These are phyloP conservation scores for Chalcis sispes DNA, from an alignment of 2,888 invertebrate species.

Conservation along the genomic window DNA sequence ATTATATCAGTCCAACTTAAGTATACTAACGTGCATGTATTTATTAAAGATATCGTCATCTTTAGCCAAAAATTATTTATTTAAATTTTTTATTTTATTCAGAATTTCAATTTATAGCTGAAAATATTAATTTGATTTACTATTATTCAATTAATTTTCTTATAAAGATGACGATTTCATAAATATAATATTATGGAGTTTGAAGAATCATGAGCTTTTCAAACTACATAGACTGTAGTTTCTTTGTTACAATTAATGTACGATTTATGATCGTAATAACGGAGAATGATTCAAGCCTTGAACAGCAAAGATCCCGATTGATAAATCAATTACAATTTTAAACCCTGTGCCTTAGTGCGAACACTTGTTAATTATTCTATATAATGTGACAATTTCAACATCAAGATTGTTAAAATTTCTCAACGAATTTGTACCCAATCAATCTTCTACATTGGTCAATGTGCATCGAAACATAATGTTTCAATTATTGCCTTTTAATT, in stretches of 20 bases:
- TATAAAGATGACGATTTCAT: conserved; percentile 40
- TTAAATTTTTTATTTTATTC: conserved; percentile 16
- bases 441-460: conserved; percentile 14
- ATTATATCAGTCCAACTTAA: conserved; percentile 38
- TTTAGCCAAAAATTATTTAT: conserved; percentile 21
- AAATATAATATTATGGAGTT: conserved; percentile 39
- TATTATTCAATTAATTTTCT: conserved; percentile 16
- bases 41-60: conserved; percentile 50
- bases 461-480: conserved; percentile 1
- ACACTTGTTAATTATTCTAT: conserved; percentile 44
- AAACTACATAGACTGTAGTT: conserved; percentile 52
- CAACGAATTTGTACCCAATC: conserved; percentile 31
- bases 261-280: conserved; percentile 13
- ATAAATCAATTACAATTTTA: conserved; percentile 32
- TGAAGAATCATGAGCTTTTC: conserved; percentile 43
- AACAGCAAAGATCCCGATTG: conserved; percentile 54
- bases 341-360: conserved; percentile 52
- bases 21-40: conserved; percentile 45
- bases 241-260: conserved; percentile 38
- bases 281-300: conserved; percentile 43
- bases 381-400: conserved; percentile 8
- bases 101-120: neutral
- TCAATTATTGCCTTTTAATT: conserved; percentile 14
- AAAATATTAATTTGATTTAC: conserved; percentile 1
- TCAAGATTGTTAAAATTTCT: conserved; percentile 18